These are phyloP conservation scores for Tachycineta bicolor DNA, from an alignment of 2,113 vertebrate species.

Conservation along the genomic window DNA sequence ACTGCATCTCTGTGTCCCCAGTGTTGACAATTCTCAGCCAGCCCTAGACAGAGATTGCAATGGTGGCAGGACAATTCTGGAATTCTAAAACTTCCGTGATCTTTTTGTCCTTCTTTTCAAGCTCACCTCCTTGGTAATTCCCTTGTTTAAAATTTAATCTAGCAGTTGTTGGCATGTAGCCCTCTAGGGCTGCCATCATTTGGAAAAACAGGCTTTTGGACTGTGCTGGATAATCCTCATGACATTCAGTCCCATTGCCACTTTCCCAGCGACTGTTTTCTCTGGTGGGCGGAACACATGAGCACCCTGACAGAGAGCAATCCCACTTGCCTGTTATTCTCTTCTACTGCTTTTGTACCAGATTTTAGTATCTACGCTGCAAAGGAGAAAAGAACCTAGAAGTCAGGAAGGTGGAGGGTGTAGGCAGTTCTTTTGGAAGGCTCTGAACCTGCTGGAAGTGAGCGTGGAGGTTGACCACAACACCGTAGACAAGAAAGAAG, in stretches of 20 bases:
- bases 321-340: background rate
- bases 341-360: background rate
- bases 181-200: fast-evolving
- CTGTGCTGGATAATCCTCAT: background rate
- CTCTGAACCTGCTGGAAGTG: background rate
- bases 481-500: background rate
- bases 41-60: background rate
- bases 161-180: background rate
- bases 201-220: fast-evolving
- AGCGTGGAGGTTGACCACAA: fast-evolving
- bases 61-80: fast-evolving
- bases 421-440: background rate
- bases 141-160: background rate
- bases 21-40: background rate
- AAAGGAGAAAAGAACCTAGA: background rate
- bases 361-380: background rate
- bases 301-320: fast-evolving
- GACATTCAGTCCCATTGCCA: background rate
- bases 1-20: background rate
- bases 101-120: background rate
- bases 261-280: background rate
- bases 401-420: background rate
- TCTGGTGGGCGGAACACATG: background rate
- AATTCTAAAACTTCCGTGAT: background rate
- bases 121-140: background rate